Evolutionary conservation across 2,797 vertebrate genomes (phyloP).

Genomic region (Rhinella marina): DNA sequence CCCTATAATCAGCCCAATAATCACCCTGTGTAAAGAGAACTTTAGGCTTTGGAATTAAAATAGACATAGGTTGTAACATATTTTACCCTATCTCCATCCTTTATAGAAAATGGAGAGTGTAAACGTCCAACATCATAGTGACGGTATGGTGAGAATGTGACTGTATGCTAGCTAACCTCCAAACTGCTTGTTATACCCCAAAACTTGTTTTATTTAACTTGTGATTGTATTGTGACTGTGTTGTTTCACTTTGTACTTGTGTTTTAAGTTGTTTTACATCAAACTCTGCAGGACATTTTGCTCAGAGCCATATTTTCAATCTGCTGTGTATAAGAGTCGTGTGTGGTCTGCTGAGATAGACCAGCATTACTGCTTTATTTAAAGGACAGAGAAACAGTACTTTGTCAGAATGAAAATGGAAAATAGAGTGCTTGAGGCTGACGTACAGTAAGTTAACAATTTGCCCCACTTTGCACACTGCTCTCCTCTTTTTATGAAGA

Average conservation of each 20-base stretch:
- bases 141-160: too few relatives aligned
- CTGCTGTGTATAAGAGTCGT: background rate
- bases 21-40: too few relatives aligned
- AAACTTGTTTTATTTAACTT: background rate
- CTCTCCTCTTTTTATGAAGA: background rate
- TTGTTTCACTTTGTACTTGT: background rate
- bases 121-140: too few relatives aligned
- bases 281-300: background rate
- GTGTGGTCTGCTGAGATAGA: background rate
- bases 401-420: background rate
- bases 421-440: background rate
- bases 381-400: background rate
- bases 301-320: background rate
- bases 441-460: background rate
- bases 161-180: background rate
- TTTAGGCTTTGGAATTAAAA: too few relatives aligned
- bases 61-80: too few relatives aligned
- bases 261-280: conserved; percentile 12
- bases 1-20: too few relatives aligned
- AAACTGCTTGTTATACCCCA: background rate
- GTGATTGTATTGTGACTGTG: background rate
- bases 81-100: too few relatives aligned
- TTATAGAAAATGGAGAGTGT: too few relatives aligned
- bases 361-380: background rate
- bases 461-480: background rate